Evolutionary conservation across 2,797 vertebrate genomes (phyloP), one percentile per base, ranked within the genome.

Genomic region (Dryobates pubescens): DNA sequence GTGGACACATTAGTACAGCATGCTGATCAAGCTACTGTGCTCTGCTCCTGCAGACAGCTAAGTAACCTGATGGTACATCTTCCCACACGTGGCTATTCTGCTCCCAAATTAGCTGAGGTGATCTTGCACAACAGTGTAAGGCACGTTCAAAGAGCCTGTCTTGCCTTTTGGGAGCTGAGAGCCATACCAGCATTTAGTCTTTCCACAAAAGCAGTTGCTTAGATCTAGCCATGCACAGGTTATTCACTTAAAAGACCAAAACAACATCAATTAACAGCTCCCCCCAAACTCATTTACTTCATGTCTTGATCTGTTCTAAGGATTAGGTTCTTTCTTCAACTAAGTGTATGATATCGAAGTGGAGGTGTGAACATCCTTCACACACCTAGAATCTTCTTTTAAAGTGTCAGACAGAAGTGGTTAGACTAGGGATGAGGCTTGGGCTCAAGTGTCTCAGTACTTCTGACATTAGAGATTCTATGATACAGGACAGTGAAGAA

Each of bases 61-160:
- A 78, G 53, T 86, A 85, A 95, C 73, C 76, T 81, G 70, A 89
- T 1, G 62, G 82, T 76, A 81, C 5, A 1, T 88, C 79, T 89
- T 89, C 59, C 56, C 38, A 36, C 65, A 68, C 6, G 0, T 0
- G 1, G 63, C 82, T 90, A 57, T 69, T 65, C 87, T 70, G 56
- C 41, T 90, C 87, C 68, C 38, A 73, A 22, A 96, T 91, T 68
- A 96, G 68, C 76, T 5, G 34, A 86, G 57, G 75, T 89, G 76
- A 72, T 83, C 82, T 83, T 78, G 74, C 68, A 61, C 67, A 65
- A 17, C 1, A 6, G 51, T 41, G 19, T 56, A 53, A 78, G 27
- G 17, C 34, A 67, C 12, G 3, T 15, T 32, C 71, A 65, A 45
- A 80, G 34, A 9, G 24, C 27, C 22, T 19, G 5, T 38, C 49